phyloP scores from a whole-genome alignment of 1,140 invertebrate species.

The Heliconius eleuchia region DNA sequence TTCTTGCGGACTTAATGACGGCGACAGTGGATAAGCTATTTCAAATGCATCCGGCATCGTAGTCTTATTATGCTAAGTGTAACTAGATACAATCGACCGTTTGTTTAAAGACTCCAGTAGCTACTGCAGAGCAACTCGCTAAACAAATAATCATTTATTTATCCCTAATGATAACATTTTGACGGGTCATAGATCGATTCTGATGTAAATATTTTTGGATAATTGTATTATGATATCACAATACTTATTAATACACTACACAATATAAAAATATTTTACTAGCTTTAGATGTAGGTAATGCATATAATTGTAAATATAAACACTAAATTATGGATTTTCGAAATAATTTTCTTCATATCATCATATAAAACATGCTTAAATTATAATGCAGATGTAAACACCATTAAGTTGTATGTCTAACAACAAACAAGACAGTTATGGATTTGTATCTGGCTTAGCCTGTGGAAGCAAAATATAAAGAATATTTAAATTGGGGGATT shows the following conservation, averaged over 20 bases:
- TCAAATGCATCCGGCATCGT: conserved; percentile 78
- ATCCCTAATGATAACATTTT: conserved; percentile 64
- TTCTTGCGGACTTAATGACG: conserved; percentile 73
- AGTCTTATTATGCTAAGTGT: conserved; percentile 11
- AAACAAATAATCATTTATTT: conserved; percentile 31
- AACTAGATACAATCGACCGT: conserved; percentile 22
- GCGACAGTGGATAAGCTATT: conserved; percentile 76
- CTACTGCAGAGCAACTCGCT: conserved; percentile 29
- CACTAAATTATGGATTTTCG: background rate
- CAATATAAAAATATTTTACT: background rate
- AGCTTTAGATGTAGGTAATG: background rate
- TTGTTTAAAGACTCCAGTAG: conserved; percentile 19
- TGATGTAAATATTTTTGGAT: conserved; percentile 56
- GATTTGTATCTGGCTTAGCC: background rate
- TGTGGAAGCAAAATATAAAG: no score
- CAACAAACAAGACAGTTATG: background rate
- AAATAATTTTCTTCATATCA: background rate
- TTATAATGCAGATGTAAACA: background rate
- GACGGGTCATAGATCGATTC: conserved; percentile 49
- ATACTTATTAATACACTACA: background rate
- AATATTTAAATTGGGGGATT: no score
- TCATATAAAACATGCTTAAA: background rate
- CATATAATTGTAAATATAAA: background rate
- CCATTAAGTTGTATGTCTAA: background rate
- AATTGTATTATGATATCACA: background rate